phyloP scores from a whole-genome alignment of 35 echinoderm and acorn worm species.

The Lytechinus variegatus region DNA sequence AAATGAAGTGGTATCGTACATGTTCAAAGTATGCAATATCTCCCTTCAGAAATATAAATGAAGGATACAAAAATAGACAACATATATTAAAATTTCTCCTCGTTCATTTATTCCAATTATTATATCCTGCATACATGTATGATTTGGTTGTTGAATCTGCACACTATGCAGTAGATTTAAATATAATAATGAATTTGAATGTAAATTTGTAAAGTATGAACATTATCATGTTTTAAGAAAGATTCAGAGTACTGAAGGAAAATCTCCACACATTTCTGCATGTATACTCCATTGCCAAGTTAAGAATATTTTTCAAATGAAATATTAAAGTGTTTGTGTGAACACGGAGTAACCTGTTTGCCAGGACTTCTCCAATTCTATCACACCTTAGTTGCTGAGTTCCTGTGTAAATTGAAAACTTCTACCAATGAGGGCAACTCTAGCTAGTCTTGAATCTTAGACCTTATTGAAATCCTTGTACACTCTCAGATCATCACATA shows the following conservation, averaged over 20 bases:
- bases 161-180: neutral
- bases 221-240: neutral
- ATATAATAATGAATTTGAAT: neutral
- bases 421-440: neutral
- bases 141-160: neutral
- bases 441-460: neutral
- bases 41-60: neutral
- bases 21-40: neutral
- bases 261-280: too few species aligned
- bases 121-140: too few species aligned
- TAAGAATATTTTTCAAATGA: neutral
- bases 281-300: too few species aligned
- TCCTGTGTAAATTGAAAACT: constrained; percentile 35
- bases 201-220: neutral
- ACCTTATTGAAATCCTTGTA: neutral
- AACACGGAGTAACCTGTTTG: constrained; percentile 28
- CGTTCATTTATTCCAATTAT: too few species aligned
- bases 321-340: neutral
- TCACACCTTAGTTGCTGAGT: constrained; percentile 24
- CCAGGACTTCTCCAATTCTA: constrained; percentile 2
- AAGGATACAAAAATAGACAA: neutral
- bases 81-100: neutral
- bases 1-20: neutral
- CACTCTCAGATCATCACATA: neutral
- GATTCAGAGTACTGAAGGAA: neutral